phyloP scores from a whole-genome alignment of 1,140 invertebrate genomes.

The Solenopsis fugax region DNA sequence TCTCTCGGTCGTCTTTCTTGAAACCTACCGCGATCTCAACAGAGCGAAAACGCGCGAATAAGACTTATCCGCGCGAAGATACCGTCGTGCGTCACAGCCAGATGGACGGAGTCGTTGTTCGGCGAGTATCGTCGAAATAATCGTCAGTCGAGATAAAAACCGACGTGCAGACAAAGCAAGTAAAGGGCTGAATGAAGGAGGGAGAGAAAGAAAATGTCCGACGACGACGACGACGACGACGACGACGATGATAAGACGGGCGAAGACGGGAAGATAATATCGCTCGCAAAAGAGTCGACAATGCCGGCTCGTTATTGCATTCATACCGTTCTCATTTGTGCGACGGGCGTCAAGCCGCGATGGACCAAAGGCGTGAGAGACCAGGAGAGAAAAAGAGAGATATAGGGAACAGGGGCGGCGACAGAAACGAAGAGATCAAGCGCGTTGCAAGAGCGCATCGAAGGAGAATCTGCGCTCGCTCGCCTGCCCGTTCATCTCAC shows the following conservation, averaged over 20 bases:
- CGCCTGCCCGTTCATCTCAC: slow-evolving; percentile 29
- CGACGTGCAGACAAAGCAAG: slow-evolving; percentile 48
- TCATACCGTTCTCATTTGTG: slow-evolving; percentile 59
- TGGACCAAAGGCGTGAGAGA: slow-evolving; percentile 46
- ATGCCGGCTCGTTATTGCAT: slow-evolving; percentile 78
- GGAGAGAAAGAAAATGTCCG: slow-evolving; percentile 48
- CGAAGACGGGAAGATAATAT: slow-evolving; percentile 73
- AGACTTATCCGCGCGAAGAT: slow-evolving; percentile 46
- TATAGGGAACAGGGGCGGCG: not conserved
- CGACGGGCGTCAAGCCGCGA: slow-evolving; percentile 48
- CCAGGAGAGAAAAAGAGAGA: not conserved
- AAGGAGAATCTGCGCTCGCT: slow-evolving; percentile 25
- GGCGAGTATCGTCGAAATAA: slow-evolving; percentile 55
- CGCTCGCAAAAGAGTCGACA: slow-evolving; percentile 73
- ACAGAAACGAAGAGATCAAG: slow-evolving; percentile 9
- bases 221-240: slow-evolving; percentile 22
- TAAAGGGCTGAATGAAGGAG: slow-evolving; percentile 1
- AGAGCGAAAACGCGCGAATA: slow-evolving; percentile 21
- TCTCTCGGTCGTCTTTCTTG: not conserved
- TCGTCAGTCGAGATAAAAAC: slow-evolving; percentile 55
- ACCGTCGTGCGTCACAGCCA: slow-evolving; percentile 48
- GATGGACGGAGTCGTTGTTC: slow-evolving; percentile 60
- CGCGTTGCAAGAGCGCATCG: not conserved
- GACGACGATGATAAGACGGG: slow-evolving; percentile 11
- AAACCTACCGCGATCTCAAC: not conserved